These are phyloP conservation scores for Zosterops hypoxanthus DNA, from an alignment of 2,113 vertebrate species.

Conservation along the genomic window DNA sequence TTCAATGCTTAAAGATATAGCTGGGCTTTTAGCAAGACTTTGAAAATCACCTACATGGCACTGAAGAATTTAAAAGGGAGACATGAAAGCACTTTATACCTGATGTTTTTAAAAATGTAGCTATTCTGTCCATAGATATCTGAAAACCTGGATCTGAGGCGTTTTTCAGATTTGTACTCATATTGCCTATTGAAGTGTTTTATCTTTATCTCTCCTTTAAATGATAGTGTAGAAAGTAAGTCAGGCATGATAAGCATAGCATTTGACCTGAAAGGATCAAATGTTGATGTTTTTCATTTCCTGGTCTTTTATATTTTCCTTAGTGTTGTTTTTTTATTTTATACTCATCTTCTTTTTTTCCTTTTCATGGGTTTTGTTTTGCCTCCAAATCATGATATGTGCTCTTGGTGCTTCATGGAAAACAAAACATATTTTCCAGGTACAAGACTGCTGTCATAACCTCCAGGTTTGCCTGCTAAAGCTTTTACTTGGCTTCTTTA, in stretches of 20 bases:
- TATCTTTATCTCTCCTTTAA: not conserved
- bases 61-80: not conserved
- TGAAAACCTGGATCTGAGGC: not conserved
- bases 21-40: not conserved
- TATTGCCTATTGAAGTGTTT: not conserved
- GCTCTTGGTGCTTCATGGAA: constrained; percentile 19
- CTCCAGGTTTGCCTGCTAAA: not conserved
- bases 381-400: constrained; percentile 9
- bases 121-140: not conserved
- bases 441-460: constrained; percentile 11
- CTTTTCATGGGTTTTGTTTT: constrained; percentile 42
- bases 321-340: too few species aligned
- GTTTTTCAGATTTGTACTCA: not conserved
- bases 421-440: constrained; percentile 49
- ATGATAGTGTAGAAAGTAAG: not conserved
- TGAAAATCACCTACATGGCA: not conserved
- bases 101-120: not conserved
- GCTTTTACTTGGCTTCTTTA: constrained; percentile 29
- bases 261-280: not conserved
- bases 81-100: not conserved
- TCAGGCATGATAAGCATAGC: not conserved
- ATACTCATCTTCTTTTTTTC: constrained; percentile 40
- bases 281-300: constrained; percentile 76
- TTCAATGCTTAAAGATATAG: not conserved
- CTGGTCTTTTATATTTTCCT: too few species aligned